Percentiles rank a stretch among this genome's conserved stretches.
Evolutionary conservation across 2,888 invertebrate species (phyloP).

Genomic region (Boloria selene): DNA sequence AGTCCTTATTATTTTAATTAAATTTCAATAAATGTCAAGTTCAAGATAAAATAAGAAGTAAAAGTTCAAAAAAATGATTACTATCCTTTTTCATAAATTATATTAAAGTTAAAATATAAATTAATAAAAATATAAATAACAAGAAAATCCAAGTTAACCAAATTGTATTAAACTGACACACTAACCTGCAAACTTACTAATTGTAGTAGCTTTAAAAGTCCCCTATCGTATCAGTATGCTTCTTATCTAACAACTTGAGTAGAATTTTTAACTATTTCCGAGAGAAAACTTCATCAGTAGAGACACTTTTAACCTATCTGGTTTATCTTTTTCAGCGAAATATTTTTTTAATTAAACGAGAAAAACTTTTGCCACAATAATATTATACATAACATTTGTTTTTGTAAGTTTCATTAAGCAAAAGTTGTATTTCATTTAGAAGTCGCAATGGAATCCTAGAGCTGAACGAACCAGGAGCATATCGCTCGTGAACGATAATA

Average conservation of each 20-base stretch:
- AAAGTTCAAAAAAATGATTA: no score
- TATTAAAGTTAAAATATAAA: neutral
- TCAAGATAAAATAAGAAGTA: no score
- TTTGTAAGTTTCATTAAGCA: no score
- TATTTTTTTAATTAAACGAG: neutral
- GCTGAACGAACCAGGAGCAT: no score
- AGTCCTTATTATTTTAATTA: no score
- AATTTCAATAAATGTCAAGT: no score
- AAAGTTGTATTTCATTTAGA: no score
- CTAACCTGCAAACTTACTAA: constrained; percentile 42
- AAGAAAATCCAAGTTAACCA: neutral
- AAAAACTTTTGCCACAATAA: no score
- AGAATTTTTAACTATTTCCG: constrained; percentile 24
- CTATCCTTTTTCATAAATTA: no score
- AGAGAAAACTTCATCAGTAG: constrained; percentile 14
- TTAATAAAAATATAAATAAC: constrained; percentile 2
- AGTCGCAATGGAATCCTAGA: no score
- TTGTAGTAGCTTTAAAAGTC: constrained; percentile 43
- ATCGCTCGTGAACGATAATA: no score
- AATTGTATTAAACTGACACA: constrained; percentile 36
- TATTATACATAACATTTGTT: no score
- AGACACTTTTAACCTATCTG: constrained; percentile 19
- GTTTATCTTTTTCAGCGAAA: constrained; percentile 8
- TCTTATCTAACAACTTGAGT: constrained; percentile 31
- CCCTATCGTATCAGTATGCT: constrained; percentile 31